Percentiles rank a stretch among this genome's conserved stretches.
Conservation (phyloP, 2,888 invertebrate genomes). For the Platycheirus albimanus region DNA sequence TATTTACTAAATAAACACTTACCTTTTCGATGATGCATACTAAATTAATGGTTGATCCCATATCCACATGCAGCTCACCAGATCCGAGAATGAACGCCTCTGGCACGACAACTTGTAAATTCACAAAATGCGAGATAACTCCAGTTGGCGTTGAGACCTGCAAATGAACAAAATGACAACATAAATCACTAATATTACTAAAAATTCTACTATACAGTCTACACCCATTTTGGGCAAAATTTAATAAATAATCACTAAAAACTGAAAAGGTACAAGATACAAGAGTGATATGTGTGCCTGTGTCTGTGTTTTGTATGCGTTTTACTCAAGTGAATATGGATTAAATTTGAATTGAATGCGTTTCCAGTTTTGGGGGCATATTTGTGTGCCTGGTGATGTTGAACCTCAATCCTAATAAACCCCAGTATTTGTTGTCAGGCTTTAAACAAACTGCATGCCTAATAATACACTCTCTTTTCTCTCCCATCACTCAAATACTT, state of each 20-base stretch:
- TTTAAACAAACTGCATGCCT: constrained; percentile 24
- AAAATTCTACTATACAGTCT: too few species aligned
- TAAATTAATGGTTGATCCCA: constrained; percentile 94
- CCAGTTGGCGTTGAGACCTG: constrained; percentile 93
- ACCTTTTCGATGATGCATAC: constrained; percentile 96
- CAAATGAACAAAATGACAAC: constrained; percentile 77
- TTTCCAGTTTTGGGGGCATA: constrained; percentile 4
- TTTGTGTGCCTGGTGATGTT: constrained; percentile 22
- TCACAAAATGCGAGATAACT: constrained; percentile 93
- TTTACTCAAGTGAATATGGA: too few species aligned
- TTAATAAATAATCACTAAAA: constrained; percentile 28
- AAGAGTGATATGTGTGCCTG: too few species aligned
- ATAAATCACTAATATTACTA: constrained; percentile 17
- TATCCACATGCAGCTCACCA: constrained; percentile 94
- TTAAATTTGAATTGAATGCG: constrained; percentile 39
- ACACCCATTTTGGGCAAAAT: background rate
- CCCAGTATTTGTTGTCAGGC: constrained; percentile 31
- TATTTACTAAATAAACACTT: constrained; percentile 77
- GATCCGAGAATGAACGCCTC: constrained; percentile 94
- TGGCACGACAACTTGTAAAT: constrained; percentile 93
- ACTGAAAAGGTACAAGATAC: background rate
- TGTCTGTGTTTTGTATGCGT: too few species aligned
- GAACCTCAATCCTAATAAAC: constrained; percentile 19
- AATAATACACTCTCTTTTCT: constrained; percentile 16
- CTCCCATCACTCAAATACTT: constrained; percentile 14